Percentiles rank a stretch among this genome's conserved stretches.
phyloP scores from a whole-genome alignment of 2,888 invertebrate species.

The Seira ritae region DNA sequence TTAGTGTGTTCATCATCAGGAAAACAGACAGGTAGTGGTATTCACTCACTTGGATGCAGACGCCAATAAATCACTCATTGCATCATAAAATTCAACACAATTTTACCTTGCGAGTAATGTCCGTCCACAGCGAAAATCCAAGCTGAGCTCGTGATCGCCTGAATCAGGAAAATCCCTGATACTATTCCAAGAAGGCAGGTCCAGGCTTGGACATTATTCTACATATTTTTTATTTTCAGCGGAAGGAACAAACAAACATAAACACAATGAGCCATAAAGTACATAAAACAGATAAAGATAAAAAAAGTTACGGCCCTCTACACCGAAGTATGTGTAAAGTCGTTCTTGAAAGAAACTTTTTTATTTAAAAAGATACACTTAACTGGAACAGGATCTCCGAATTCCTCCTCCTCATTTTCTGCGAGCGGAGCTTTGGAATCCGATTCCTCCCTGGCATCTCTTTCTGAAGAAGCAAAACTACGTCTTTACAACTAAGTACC shows the following conservation, averaged over 20 bases:
- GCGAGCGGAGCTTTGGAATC: conserved; percentile 64
- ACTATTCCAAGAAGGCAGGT: conserved; percentile 49
- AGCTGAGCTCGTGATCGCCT: conserved; percentile 66
- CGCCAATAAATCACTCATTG: background rate
- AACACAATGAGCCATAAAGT: conserved; percentile 26
- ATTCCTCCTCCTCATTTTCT: conserved; percentile 66
- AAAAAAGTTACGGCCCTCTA: conserved; percentile 15
- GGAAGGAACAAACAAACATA: conserved; percentile 20
- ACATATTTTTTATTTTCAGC: background rate
- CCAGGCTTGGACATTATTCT: conserved; percentile 56
- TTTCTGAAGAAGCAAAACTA: background rate
- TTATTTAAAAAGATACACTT: conserved; percentile 26
- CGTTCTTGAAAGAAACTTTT: background rate
- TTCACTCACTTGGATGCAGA: no score
- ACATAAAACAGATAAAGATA: conserved; percentile 24
- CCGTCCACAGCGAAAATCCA: conserved; percentile 66
- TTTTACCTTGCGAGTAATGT: conserved; percentile 67
- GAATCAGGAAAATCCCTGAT: conserved; percentile 55
- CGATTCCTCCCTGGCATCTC: conserved; percentile 45
- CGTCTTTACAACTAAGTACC: background rate
- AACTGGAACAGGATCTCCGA: conserved; percentile 69
- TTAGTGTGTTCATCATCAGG: no score
- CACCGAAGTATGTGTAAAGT: background rate
- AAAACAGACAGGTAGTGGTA: no score
- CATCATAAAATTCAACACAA: conserved; percentile 3